Percentiles rank a stretch among this genome's conserved stretches.
Conservation (phyloP, 2,797 vertebrate genomes). For the Lindbergichthys nudifrons region DNA sequence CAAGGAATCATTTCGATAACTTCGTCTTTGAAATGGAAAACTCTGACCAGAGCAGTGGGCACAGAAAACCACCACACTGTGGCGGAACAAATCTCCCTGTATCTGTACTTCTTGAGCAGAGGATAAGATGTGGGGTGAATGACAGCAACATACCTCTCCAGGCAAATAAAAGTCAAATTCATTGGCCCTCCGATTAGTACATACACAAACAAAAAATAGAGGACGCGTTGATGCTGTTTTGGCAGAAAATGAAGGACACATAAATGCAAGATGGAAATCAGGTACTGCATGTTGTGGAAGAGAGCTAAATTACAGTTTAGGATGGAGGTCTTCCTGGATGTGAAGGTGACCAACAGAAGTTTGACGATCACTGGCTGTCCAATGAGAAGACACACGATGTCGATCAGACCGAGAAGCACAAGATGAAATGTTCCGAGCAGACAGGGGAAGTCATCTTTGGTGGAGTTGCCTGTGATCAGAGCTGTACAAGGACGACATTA, state of each 20-base stretch:
- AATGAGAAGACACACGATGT: conserved; percentile 1
- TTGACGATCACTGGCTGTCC: conserved; percentile 35
- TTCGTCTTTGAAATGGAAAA: fast-evolving
- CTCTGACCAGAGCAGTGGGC: fast-evolving
- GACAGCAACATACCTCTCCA: conserved; percentile 66
- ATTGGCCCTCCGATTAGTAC: conserved; percentile 41
- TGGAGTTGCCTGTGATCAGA: not conserved
- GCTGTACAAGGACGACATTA: no score
- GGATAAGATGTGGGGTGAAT: conserved; percentile 50
- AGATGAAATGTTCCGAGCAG: fast-evolving
- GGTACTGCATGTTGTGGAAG: conserved; percentile 52
- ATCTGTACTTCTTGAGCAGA: conserved; percentile 59
- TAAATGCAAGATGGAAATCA: not conserved
- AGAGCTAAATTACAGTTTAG: conserved; percentile 54
- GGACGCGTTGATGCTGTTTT: fast-evolving
- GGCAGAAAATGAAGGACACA: fast-evolving
- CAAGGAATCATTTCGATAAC: fast-evolving
- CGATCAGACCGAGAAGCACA: fast-evolving
- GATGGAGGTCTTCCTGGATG: conserved; percentile 43
- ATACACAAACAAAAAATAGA: not conserved
- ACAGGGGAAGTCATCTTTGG: fast-evolving
- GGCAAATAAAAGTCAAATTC: conserved; percentile 52
- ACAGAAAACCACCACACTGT: conserved; percentile 38
- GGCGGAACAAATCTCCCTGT: conserved; percentile 36
- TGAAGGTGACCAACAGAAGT: conserved; percentile 48